A percentile compares a stretch with the other conserved stretches of the same genome.
Evolutionary conservation across 2,797 vertebrate genomes (phyloP).

Genomic region (Chromis chromis): DNA sequence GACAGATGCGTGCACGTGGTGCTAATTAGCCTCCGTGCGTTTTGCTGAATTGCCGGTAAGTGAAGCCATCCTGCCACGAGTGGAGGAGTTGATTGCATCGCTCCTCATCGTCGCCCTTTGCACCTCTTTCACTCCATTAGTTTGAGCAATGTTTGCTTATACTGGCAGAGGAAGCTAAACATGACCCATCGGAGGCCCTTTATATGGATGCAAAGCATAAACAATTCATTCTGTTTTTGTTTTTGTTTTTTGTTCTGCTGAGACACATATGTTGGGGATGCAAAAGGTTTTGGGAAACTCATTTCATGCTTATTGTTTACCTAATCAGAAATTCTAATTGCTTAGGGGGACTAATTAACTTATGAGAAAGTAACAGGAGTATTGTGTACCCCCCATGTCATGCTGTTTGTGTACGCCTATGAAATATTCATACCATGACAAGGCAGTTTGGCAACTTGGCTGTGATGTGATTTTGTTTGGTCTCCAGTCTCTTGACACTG

Average conservation of each 20-base stretch:
- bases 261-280: slow-evolving; percentile 52
- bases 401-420: slow-evolving; percentile 59
- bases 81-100: slow-evolving; percentile 37
- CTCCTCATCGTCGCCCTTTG: slow-evolving; percentile 30
- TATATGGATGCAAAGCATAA: slow-evolving; percentile 45
- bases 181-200: slow-evolving; percentile 43
- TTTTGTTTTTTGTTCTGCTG: slow-evolving; percentile 32
- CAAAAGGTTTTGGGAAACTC: slow-evolving; percentile 59
- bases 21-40: slow-evolving; percentile 41
- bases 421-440: slow-evolving; percentile 72
- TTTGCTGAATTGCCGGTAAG: slow-evolving; percentile 19
- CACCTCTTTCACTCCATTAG: slow-evolving; percentile 21
- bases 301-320: slow-evolving; percentile 74
- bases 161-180: slow-evolving; percentile 35
- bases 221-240: slow-evolving; percentile 38
- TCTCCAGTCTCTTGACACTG: slow-evolving; percentile 50
- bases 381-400: slow-evolving; percentile 50
- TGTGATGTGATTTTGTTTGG: slow-evolving; percentile 58
- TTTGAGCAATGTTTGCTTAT: slow-evolving; percentile 37
- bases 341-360: slow-evolving; percentile 63
- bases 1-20: slow-evolving; percentile 15
- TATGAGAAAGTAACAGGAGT: slow-evolving; percentile 52
- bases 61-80: slow-evolving; percentile 26
- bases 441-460: slow-evolving; percentile 54
- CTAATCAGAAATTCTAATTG: slow-evolving; percentile 71